A percentile compares a stretch with the other conserved stretches of the same genome.
Conservation (phyloP, 1,140 invertebrate genomes). For the Aphis gossypii region DNA sequence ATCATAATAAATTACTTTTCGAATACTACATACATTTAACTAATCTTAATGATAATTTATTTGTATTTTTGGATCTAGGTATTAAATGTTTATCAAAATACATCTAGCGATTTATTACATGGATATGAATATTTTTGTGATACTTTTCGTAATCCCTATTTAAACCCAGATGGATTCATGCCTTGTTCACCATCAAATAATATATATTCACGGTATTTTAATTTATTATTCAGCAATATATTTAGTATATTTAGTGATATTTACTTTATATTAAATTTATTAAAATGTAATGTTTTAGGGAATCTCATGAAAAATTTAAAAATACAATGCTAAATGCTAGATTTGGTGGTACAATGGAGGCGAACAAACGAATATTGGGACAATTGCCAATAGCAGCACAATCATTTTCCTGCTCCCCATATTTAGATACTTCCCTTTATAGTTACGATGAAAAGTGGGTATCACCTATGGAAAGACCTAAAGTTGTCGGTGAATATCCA, state of each 20-base stretch:
- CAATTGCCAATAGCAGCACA: conserved; percentile 95
- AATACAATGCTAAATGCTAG: conserved; percentile 87
- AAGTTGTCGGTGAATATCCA: conserved; percentile 91
- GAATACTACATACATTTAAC: too few relatives aligned
- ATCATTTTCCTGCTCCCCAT: conserved; percentile 91
- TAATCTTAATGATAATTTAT: not conserved
- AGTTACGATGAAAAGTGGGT: conserved; percentile 97
- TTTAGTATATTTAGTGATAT: not conserved
- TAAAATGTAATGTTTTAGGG: conserved; percentile 51
- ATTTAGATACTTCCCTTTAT: conserved; percentile 90
- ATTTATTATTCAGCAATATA: not conserved
- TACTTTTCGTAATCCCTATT: conserved; percentile 87
- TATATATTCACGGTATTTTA: conserved; percentile 76
- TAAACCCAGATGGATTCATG: conserved; percentile 82
- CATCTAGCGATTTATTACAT: conserved; percentile 82
- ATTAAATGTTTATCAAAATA: conserved; percentile 89
- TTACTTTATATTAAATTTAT: not conserved
- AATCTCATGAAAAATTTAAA: conserved; percentile 73
- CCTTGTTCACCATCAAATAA: conserved; percentile 93
- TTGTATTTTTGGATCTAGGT: conserved; percentile 64
- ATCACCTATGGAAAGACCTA: conserved; percentile 92
- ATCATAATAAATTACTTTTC: too few relatives aligned
- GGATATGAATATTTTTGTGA: conserved; percentile 94
- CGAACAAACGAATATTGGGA: conserved; percentile 86
- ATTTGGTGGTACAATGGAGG: conserved; percentile 84